Evolutionary conservation across 2,888 invertebrate genomes (phyloP).

Genomic region (Trichacis sp.): DNA sequence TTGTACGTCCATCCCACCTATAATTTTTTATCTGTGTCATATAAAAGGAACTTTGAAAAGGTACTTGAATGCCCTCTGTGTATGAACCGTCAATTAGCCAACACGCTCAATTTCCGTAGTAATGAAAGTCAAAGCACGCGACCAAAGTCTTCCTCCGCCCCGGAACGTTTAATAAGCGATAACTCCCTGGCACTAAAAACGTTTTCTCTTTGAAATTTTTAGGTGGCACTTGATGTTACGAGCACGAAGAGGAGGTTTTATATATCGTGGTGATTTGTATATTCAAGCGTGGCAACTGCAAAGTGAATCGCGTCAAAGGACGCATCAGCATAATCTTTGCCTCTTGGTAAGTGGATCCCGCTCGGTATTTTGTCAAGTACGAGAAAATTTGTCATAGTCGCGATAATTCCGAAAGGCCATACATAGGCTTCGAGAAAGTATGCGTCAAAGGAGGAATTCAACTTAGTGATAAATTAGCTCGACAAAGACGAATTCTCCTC

Average conservation of each 20-base stretch:
- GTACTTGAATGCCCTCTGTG: too few relatives aligned
- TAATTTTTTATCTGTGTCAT: too few relatives aligned
- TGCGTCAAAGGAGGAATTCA: background rate
- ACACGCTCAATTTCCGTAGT: too few relatives aligned
- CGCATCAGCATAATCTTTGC: slow-evolving; percentile 62
- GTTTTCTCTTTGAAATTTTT: slow-evolving; percentile 45
- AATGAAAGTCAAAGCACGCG: too few relatives aligned
- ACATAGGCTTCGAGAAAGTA: background rate
- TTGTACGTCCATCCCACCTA: too few relatives aligned
- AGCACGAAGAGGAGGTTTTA: slow-evolving; percentile 67
- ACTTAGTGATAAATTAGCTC: background rate
- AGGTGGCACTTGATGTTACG: slow-evolving; percentile 72
- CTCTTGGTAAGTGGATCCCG: slow-evolving; percentile 57
- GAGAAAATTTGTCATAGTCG: background rate
- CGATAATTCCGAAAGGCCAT: background rate
- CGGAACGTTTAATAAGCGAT: background rate
- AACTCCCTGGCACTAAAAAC: background rate
- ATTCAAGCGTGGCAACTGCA: slow-evolving; percentile 72
- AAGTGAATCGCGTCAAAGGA: slow-evolving; percentile 67
- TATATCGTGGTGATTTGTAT: slow-evolving; percentile 70
- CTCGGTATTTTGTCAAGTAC: slow-evolving; percentile 32
- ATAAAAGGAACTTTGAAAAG: too few relatives aligned
- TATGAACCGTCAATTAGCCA: too few relatives aligned
- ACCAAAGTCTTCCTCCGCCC: too few relatives aligned
- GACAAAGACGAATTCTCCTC: background rate